These are phyloP conservation scores for Beroe forskalii DNA, from an alignment of 37 sponge, comb jelly and placozoan genomes.

Conservation along the genomic window DNA sequence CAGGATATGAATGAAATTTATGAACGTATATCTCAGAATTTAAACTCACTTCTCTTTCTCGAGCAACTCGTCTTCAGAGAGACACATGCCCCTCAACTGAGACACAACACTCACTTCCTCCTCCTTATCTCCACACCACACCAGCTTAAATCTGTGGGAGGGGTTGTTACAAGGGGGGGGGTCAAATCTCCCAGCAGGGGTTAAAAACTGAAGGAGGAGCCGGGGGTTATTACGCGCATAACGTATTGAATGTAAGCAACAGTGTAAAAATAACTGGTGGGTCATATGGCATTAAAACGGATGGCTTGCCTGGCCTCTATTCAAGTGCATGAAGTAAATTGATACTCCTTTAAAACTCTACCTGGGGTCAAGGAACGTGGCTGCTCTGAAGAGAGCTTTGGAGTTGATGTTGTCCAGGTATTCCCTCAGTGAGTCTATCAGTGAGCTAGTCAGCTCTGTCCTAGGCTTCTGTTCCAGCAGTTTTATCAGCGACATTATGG, in stretches of 20 bases:
- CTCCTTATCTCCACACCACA: conserved; percentile 55
- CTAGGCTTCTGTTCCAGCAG: not conserved
- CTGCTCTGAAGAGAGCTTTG: conserved; percentile 19
- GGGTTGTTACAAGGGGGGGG: too few relatives aligned
- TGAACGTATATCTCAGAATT: too few relatives aligned
- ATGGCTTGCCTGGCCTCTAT: too few relatives aligned
- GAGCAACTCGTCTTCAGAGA: not conserved
- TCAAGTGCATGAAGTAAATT: too few relatives aligned
- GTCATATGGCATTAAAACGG: too few relatives aligned
- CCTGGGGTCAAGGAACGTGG: conserved; percentile 53
- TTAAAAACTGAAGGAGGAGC: too few relatives aligned
- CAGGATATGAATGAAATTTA: too few relatives aligned
- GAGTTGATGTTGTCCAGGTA: conserved; percentile 22
- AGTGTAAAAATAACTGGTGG: too few relatives aligned
- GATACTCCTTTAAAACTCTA: too few relatives aligned
- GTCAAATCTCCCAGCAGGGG: too few relatives aligned
- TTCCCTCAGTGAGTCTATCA: not conserved
- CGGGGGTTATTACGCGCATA: too few relatives aligned
- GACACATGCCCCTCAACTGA: not conserved
- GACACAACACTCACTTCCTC: conserved; percentile 12
- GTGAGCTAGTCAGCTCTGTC: not conserved
- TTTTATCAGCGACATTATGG: conserved; percentile 5
- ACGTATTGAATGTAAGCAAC: too few relatives aligned
- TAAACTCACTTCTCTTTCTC: conserved; percentile 51
- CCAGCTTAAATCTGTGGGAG: conserved; percentile 35